Evolutionary conservation across 2,113 vertebrate species (phyloP).

Genomic region (Limnothrissa miodon): DNA sequence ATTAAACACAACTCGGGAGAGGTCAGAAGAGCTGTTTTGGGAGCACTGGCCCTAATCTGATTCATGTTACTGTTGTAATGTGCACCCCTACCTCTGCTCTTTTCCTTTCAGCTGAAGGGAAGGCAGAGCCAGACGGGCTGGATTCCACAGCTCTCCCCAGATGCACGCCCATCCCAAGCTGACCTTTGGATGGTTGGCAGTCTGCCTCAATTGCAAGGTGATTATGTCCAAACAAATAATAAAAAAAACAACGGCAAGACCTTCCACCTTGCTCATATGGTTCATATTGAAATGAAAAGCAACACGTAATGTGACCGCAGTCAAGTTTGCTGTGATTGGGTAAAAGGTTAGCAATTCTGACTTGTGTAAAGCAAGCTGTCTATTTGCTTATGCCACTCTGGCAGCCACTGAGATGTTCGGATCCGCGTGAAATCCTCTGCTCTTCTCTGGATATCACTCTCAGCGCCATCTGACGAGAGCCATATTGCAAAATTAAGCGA

Average conservation of each 20-base stretch:
- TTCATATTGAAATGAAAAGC: slow-evolving; percentile 5
- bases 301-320: not conserved
- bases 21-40: slow-evolving; percentile 11
- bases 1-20: not conserved
- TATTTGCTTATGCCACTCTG: not conserved
- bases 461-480: not conserved
- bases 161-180: not conserved
- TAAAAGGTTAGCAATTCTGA: not conserved
- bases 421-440: not conserved
- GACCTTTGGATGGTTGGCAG: slow-evolving; percentile 8
- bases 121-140: not conserved
- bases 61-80: slow-evolving; percentile 7
- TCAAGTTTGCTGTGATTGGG: not conserved
- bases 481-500: not conserved
- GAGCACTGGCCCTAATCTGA: not conserved
- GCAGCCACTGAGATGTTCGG: not conserved
- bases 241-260: not conserved
- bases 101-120: not conserved
- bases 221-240: slow-evolving; percentile 12
- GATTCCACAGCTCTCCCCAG: not conserved
- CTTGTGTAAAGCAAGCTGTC: not conserved
- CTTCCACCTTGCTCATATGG: not conserved
- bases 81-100: not conserved
- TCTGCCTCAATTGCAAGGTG: slow-evolving; percentile 13
- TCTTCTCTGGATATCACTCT: not conserved